Percentiles rank a stretch among this genome's conserved stretches.
phyloP scores from a whole-genome alignment of 2,888 invertebrate genomes.

The Pheosia tremula region DNA sequence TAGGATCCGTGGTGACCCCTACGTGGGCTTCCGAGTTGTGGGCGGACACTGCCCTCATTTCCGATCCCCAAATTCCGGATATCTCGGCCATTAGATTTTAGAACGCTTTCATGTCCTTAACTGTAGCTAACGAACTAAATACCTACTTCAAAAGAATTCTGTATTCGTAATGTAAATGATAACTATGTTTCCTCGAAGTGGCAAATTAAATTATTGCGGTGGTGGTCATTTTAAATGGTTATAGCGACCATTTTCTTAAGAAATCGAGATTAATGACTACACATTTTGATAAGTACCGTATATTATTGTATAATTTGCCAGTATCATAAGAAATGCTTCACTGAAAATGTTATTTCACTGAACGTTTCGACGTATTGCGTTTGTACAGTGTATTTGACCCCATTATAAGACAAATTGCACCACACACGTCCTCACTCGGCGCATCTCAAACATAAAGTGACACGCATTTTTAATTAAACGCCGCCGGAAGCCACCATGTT shows the following conservation, averaged over 20 bases:
- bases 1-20: constrained; percentile 54
- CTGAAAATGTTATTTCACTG: constrained; percentile 7
- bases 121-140: not conserved
- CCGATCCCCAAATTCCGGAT: constrained; percentile 49
- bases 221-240: not conserved
- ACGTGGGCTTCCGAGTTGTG: constrained; percentile 50
- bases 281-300: not conserved
- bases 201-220: not conserved
- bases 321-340: not conserved
- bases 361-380: constrained; percentile 9
- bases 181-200: not conserved
- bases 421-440: constrained; percentile 53
- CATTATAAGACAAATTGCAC: constrained; percentile 44
- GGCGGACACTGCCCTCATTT: constrained; percentile 63
- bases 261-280: not conserved
- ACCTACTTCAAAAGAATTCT: not conserved
- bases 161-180: not conserved
- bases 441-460: constrained; percentile 69
- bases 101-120: constrained; percentile 20
- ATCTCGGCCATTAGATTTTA: constrained; percentile 44
- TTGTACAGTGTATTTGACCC: constrained; percentile 24
- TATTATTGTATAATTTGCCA: not conserved
- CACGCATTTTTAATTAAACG: constrained; percentile 82
- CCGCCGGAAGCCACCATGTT: constrained; percentile 77
- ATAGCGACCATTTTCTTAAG: not conserved